These are phyloP conservation scores for Pachyuromys duprasi DNA, from an alignment of 2,797 vertebrate genomes.

Conservation along the genomic window DNA sequence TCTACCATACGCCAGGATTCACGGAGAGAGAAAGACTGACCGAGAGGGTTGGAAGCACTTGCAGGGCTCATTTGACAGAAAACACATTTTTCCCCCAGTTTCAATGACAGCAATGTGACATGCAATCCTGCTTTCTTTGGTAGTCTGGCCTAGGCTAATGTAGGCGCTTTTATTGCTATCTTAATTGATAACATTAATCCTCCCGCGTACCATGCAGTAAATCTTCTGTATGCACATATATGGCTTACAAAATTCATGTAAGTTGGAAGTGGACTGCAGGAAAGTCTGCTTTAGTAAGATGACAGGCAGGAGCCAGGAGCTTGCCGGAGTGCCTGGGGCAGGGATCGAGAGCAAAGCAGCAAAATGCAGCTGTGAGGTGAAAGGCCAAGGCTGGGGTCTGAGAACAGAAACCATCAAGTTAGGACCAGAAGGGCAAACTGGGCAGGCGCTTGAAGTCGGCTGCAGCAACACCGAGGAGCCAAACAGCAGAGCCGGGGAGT, in stretches of 20 bases:
- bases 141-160: neutral
- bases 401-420: too few relatives aligned
- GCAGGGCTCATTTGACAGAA: neutral
- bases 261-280: neutral
- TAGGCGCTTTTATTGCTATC: too few relatives aligned
- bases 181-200: neutral
- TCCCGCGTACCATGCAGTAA: too few relatives aligned
- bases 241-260: neutral
- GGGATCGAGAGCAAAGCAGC: neutral
- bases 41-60: neutral
- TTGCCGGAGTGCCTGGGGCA: neutral
- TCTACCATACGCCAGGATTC: neutral
- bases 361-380: neutral
- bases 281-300: neutral
- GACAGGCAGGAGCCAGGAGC: neutral
- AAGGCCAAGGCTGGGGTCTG: neutral
- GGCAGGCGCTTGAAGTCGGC: too few relatives aligned
- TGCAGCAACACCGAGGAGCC: neutral
- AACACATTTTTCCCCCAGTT: neutral
- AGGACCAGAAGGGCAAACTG: neutral
- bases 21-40: neutral
- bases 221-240: neutral
- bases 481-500: neutral
- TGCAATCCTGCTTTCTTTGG: neutral
- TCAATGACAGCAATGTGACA: neutral